Evolutionary conservation across 2,888 invertebrate genomes (phyloP), one percentile per base, ranked within the genome.

Genomic region (Heliconius sara): DNA sequence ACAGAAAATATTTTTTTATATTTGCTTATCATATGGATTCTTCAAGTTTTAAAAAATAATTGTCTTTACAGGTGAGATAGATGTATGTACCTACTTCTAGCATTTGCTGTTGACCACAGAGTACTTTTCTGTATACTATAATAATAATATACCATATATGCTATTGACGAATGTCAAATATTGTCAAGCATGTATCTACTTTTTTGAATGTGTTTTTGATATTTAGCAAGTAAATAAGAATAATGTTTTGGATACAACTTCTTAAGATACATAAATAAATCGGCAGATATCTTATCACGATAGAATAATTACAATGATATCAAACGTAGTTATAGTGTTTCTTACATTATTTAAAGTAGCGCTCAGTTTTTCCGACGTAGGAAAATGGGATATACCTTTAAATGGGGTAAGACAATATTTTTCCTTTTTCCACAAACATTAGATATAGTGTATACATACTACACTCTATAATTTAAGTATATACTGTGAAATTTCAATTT

Each of bases 381-480:
- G 97, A 86, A 96, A 96, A 95, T 97, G 96, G 96, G 96, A 96
- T 90, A 95, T 96, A 86, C 93, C 95, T 84, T 89, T 97, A 83
- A 95, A 93, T 84, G 94, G 95, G 91, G 96, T 96, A 88, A 91
- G 92, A 82, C 30, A 66, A 72, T 60, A 27, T 34, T 72, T 65
- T 63, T 47, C 25, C 12, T 43, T n/a, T 76, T 81, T 78, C 79
- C 7, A 25, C 34, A 57, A 12, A 52, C 7, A 60, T n/a, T 60
- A n/a, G 22, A n/a, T 30, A 22, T 30, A 12, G 22, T 34, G 0
- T 72, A 13, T 57, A 60, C 16, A 16, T 13, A 57, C 4, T 57
- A 60, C 34, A 57, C 22, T n/a, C 2, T 34, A 34, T 6, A 13
- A 19, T 16, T 7, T 30, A 57, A 7, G 34, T 22, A 7, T 34